These are phyloP conservation scores for Theodoxus fluviatilis DNA, from an alignment of 2,888 invertebrate genomes.

Conservation along the genomic window DNA sequence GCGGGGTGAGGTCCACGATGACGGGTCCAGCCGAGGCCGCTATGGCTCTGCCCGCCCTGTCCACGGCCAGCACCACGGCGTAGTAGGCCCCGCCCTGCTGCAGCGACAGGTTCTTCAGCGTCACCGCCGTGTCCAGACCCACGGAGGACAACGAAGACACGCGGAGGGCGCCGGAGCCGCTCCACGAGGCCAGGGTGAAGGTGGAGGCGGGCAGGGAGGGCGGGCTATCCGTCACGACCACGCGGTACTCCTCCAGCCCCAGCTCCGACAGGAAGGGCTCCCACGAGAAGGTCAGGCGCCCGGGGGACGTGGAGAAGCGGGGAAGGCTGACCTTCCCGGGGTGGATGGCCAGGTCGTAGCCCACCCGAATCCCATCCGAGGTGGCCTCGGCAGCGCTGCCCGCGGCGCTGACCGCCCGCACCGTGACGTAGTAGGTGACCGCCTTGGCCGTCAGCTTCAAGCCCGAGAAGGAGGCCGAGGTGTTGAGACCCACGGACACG, in stretches of 20 bases:
- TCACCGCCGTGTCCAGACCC: conserved; percentile 34
- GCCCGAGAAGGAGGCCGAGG: conserved; percentile 39
- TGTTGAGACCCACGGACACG: conserved; percentile 46
- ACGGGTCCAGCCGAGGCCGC: conserved; percentile 31
- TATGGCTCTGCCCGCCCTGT: conserved; percentile 38
- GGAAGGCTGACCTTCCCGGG: conserved; percentile 33
- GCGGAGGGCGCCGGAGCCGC: no score
- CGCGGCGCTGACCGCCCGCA: conserved; percentile 44
- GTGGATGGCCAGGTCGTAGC: conserved; percentile 34
- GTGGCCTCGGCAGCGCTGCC: conserved; percentile 44
- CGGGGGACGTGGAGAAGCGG: conserved; percentile 31
- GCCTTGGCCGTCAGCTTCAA: conserved; percentile 42
- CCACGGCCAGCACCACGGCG: conserved; percentile 37
- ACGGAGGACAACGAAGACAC: no score
- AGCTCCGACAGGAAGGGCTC: conserved; percentile 40
- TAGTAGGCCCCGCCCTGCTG: conserved; percentile 35
- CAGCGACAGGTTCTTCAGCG: conserved; percentile 30
- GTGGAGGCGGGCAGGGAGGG: no score
- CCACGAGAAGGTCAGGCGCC: conserved; percentile 37
- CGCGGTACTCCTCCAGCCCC: conserved; percentile 35
- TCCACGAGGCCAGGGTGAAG: no score
- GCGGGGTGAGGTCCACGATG: conserved; percentile 39
- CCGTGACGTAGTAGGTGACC: conserved; percentile 47
- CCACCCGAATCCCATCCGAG: conserved; percentile 48
- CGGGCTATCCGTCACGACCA: conserved; percentile 36